Percentiles rank a stretch among this genome's conserved stretches.
phyloP scores from a whole-genome alignment of 1,140 invertebrate species.

The Lepidurus apus region DNA sequence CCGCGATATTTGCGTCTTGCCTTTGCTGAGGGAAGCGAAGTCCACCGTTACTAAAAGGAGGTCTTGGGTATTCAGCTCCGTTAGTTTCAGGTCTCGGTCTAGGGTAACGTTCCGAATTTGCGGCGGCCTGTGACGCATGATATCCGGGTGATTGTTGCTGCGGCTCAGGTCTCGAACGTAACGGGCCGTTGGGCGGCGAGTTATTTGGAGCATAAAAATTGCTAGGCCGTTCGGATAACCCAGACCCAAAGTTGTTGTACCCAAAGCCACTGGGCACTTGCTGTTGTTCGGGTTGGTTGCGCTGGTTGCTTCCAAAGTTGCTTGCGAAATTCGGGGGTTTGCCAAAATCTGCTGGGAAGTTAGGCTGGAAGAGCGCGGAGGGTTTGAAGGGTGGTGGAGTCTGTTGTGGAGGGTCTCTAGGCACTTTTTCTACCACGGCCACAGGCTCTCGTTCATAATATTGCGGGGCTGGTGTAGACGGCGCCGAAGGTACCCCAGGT shows the following conservation, averaged over 20 bases:
- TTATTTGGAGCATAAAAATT: background rate
- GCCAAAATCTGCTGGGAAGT: constrained; percentile 2
- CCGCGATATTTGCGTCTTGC: background rate
- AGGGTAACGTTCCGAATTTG: background rate
- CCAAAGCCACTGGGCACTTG: background rate
- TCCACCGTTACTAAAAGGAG: constrained; percentile 24
- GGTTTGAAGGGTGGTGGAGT: constrained; percentile 15
- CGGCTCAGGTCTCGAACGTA: constrained; percentile 10
- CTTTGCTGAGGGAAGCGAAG: background rate
- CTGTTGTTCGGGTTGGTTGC: constrained; percentile 20
- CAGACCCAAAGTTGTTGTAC: background rate
- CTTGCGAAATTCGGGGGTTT: background rate
- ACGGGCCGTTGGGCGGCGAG: background rate
- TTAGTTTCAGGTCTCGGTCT: background rate
- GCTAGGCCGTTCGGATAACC: background rate
- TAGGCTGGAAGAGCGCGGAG: constrained; percentile 15
- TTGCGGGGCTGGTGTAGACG: background rate
- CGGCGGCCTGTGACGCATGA: background rate
- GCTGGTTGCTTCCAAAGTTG: background rate
- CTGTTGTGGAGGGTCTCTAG: background rate
- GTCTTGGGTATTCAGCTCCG: constrained; percentile 25
- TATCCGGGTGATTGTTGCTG: background rate
- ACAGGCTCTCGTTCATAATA: background rate
- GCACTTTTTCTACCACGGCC: background rate
- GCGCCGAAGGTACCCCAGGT: background rate